Conservation (phyloP, 2,113 vertebrate genomes). For the Vombatus ursinus region DNA sequence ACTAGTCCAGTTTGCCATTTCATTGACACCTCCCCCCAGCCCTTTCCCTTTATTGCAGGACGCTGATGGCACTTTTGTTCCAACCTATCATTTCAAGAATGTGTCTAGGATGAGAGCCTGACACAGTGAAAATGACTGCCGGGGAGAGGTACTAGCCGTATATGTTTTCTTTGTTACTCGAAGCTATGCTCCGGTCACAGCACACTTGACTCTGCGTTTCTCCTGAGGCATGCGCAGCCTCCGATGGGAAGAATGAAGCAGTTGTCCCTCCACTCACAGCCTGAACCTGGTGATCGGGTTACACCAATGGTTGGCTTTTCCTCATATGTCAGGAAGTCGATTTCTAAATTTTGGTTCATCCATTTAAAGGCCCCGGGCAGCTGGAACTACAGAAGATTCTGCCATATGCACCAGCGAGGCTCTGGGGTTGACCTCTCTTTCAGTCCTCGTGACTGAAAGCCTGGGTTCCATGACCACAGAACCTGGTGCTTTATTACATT, state of each 20-base stretch:
- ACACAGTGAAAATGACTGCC: not conserved
- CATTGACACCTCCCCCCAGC: not conserved
- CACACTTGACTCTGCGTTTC: not conserved
- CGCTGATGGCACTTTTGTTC: not conserved
- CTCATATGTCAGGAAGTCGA: not conserved
- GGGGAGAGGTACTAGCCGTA: not conserved
- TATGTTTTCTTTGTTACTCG: not conserved
- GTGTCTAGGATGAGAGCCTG: not conserved
- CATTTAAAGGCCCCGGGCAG: not conserved
- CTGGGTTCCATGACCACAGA: not conserved
- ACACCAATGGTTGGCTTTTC: not conserved
- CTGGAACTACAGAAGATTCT: not conserved
- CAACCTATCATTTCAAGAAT: not conserved
- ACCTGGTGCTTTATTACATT: not conserved
- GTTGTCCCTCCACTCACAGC: not conserved
- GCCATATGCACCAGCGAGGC: not conserved
- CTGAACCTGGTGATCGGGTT: not conserved
- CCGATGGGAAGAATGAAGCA: not conserved
- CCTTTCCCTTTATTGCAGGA: not conserved
- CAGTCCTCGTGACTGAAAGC: not conserved
- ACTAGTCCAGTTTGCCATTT: not conserved
- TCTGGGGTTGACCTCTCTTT: not conserved
- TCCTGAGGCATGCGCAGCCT: not conserved
- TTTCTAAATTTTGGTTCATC: conserved; percentile 37
- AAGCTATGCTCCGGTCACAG: not conserved